A percentile compares a stretch with the other conserved stretches of the same genome.
These are phyloP conservation scores for Sesamia inferens DNA, from an alignment of 2,888 invertebrate genomes.

Conservation along the genomic window DNA sequence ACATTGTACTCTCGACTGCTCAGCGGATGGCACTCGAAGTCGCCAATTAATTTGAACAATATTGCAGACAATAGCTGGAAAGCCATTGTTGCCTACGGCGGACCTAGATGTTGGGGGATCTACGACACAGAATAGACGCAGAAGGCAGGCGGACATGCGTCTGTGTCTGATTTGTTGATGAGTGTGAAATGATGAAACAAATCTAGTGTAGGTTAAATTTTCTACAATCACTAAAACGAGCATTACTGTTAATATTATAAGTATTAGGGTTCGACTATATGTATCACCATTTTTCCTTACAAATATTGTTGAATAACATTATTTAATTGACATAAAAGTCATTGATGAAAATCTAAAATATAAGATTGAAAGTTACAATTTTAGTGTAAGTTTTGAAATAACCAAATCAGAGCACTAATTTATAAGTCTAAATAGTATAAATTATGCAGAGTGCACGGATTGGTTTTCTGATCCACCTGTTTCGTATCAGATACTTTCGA, in stretches of 20 bases:
- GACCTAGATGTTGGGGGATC: constrained; percentile 1
- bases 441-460: background rate
- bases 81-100: constrained; percentile 26
- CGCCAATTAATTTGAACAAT: constrained; percentile 55
- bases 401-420: background rate
- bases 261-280: background rate
- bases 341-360: background rate
- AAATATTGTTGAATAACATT: background rate
- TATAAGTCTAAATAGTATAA: background rate
- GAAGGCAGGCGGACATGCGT: background rate
- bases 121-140: background rate
- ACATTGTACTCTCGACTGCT: constrained; percentile 22
- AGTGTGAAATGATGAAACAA: background rate
- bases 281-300: background rate
- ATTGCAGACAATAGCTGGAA: constrained; percentile 46
- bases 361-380: background rate
- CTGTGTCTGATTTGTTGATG: background rate
- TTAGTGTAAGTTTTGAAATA: too few relatives aligned
- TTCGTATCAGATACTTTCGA: background rate
- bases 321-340: background rate
- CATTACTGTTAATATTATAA: background rate
- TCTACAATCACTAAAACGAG: background rate
- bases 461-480: background rate
- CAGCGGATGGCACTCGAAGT: constrained; percentile 32
- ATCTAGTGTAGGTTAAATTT: background rate